Percentiles rank a stretch among this genome's conserved stretches.
Evolutionary conservation across 2,797 vertebrate species (phyloP).

Genomic region (Sebastes aleutianus): DNA sequence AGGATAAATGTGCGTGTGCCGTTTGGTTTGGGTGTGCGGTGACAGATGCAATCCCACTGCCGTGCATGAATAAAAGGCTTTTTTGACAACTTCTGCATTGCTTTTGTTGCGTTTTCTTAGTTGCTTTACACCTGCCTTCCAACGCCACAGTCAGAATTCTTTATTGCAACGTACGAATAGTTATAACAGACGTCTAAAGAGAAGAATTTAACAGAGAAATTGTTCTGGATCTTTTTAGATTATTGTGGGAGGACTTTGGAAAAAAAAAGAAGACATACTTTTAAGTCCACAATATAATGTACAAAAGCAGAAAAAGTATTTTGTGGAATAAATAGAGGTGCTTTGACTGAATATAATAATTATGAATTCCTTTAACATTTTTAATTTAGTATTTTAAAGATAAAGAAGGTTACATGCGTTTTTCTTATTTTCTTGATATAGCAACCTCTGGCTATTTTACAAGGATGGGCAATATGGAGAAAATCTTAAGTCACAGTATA

Average conservation of each 20-base stretch:
- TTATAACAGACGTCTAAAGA: not conserved
- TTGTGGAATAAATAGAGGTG: not conserved
- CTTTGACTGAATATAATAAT: not conserved
- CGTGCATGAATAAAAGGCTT: slow-evolving; percentile 13
- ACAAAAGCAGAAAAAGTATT: not conserved
- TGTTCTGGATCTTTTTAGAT: not conserved
- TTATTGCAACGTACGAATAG: not conserved
- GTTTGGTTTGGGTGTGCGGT: slow-evolving; percentile 10
- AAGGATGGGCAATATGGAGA: not conserved
- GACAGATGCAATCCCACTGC: slow-evolving; percentile 47
- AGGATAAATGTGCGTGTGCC: slow-evolving; percentile 46
- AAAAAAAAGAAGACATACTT: not conserved
- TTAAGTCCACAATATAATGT: not conserved
- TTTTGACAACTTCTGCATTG: slow-evolving; percentile 42
- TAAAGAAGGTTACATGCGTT: no score
- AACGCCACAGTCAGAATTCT: not conserved
- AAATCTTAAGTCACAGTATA: not conserved
- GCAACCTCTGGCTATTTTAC: not conserved
- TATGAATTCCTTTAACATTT: not conserved
- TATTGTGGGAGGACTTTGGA: not conserved
- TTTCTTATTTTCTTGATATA: not conserved
- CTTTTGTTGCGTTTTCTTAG: slow-evolving; percentile 44
- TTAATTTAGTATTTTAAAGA: not conserved
- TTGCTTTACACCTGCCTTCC: slow-evolving; percentile 15
- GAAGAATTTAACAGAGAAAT: not conserved